phyloP scores from a whole-genome alignment of 1,140 invertebrate species.

The Palaemon carinicauda region DNA sequence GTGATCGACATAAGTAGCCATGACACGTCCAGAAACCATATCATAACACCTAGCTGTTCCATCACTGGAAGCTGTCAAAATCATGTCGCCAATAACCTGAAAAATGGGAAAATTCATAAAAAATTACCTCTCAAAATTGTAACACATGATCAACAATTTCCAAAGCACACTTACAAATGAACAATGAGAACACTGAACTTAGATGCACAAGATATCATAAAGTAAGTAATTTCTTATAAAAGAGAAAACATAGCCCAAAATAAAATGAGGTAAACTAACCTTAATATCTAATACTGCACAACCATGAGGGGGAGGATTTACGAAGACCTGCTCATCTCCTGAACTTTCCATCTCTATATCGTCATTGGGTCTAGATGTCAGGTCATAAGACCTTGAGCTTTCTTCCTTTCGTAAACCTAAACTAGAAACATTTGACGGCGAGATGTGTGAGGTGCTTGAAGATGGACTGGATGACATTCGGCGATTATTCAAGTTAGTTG shows the following conservation, averaged over 20 bases:
- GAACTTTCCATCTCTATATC: slow-evolving; percentile 25
- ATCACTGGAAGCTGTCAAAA: slow-evolving; percentile 50
- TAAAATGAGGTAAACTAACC: slow-evolving; percentile 6
- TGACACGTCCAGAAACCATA: slow-evolving; percentile 22
- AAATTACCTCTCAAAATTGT: background rate
- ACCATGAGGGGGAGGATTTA: slow-evolving; percentile 40
- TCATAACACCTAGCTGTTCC: slow-evolving; percentile 54
- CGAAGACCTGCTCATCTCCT: slow-evolving; percentile 20
- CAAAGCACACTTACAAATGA: background rate
- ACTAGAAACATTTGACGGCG: too few species aligned
- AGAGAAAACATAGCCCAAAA: background rate
- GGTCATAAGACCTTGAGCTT: too few species aligned
- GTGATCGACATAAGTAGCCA: slow-evolving; percentile 47
- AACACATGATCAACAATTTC: background rate
- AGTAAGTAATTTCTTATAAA: background rate
- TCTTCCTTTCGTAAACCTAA: too few species aligned
- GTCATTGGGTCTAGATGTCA: background rate
- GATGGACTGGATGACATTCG: background rate
- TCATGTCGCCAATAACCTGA: slow-evolving; percentile 51
- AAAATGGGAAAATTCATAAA: background rate
- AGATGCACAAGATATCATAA: too few species aligned
- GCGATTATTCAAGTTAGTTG: background rate
- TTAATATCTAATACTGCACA: slow-evolving; percentile 56
- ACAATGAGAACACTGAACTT: too few species aligned
- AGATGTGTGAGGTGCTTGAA: background rate